Evolutionary conservation across 2,888 invertebrate species (phyloP).

Genomic region (Ceriagrion tenellum): DNA sequence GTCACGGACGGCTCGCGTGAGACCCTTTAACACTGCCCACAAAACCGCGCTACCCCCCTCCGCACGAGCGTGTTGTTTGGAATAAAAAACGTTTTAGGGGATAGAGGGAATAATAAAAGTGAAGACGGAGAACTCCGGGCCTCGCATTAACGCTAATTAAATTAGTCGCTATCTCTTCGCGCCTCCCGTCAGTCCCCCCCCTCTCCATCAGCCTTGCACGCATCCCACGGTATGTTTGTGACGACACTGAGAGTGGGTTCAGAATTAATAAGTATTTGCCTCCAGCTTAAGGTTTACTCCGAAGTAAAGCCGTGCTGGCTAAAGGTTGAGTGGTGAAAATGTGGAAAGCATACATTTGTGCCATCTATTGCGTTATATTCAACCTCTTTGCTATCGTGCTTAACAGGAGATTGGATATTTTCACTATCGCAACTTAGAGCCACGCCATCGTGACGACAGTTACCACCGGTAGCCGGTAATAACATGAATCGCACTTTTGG

Average conservation of each 20-base stretch:
- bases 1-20: slow-evolving; percentile 14
- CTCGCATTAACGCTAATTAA: slow-evolving; percentile 26
- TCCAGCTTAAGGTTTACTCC: too few species aligned
- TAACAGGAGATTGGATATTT: too few species aligned
- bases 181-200: not conserved
- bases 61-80: not conserved
- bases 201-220: not conserved
- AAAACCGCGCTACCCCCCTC: not conserved
- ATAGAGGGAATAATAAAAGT: not conserved
- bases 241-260: not conserved
- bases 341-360: too few species aligned
- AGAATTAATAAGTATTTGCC: not conserved
- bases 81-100: slow-evolving; percentile 9
- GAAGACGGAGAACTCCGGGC: not conserved
- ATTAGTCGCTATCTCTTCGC: not conserved
- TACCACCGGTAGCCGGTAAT: too few species aligned
- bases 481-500: too few species aligned
- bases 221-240: not conserved
- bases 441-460: too few species aligned
- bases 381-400: too few species aligned
- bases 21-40: not conserved
- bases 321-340: too few species aligned
- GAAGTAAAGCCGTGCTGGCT: too few species aligned
- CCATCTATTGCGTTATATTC: too few species aligned
- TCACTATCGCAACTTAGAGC: too few species aligned